These are phyloP conservation scores for Crossaster papposus DNA, from an alignment of 53 echinoderm and acorn worm species.

Conservation along the genomic window DNA sequence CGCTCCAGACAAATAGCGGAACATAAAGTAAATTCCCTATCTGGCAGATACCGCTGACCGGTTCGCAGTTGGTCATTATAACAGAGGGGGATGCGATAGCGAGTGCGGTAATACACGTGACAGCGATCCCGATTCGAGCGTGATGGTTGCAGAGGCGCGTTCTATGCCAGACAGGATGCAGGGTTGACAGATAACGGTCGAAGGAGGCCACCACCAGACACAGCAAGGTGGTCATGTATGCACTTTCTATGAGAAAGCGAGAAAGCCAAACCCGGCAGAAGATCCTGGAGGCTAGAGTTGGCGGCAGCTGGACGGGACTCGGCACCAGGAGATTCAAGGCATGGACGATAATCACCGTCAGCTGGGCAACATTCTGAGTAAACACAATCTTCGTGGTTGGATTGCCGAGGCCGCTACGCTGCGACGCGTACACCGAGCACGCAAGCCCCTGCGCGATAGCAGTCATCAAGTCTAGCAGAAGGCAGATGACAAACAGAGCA, in stretches of 20 bases:
- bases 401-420: neutral
- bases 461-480: neutral
- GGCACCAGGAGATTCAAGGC: constrained; percentile 10
- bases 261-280: neutral
- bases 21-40: neutral
- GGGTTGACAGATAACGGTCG: constrained; percentile 19
- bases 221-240: neutral
- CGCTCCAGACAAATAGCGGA: neutral
- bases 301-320: neutral
- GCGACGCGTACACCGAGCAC: neutral
- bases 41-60: neutral
- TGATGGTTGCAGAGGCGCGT: neutral
- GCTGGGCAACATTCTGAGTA: constrained; percentile 11
- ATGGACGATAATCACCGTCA: neutral
- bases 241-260: neutral
- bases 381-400: constrained; percentile 6
- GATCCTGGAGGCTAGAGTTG: constrained; percentile 1
- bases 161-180: constrained; percentile 28
- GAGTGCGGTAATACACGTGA: neutral
- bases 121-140: neutral
- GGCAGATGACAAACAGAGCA: neutral
- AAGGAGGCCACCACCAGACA: neutral
- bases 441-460: neutral
- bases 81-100: neutral
- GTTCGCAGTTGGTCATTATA: neutral